These are phyloP conservation scores for Gambusia affinis DNA, from an alignment of 2,113 vertebrate species.

Conservation along the genomic window DNA sequence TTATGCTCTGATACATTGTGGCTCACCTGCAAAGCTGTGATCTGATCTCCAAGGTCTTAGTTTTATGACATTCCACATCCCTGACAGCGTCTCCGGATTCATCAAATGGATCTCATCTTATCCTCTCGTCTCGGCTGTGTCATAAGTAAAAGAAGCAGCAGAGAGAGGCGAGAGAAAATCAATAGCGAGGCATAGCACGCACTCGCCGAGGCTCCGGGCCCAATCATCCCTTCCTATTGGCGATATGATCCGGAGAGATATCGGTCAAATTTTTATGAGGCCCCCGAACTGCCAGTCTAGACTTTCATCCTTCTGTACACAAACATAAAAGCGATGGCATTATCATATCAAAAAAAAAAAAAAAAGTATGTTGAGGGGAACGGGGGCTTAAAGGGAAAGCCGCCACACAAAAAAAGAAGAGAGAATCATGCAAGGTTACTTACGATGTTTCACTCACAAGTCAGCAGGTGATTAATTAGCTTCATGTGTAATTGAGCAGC, in stretches of 20 bases:
- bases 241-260: constrained; percentile 69
- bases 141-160: constrained; percentile 72
- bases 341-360: constrained; percentile 58
- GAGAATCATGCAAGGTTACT: constrained; percentile 23
- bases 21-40: constrained; percentile 37
- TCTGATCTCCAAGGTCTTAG: constrained; percentile 54
- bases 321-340: constrained; percentile 62
- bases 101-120: constrained; percentile 69
- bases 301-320: constrained; percentile 71
- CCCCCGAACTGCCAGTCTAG: constrained; percentile 51
- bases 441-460: constrained; percentile 39
- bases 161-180: constrained; percentile 73
- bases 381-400: constrained; percentile 27
- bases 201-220: constrained; percentile 52
- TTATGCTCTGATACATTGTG: constrained; percentile 15
- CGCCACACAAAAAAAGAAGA: constrained; percentile 42
- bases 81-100: constrained; percentile 73
- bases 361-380: constrained; percentile 27
- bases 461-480: constrained; percentile 60
- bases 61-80: constrained; percentile 65
- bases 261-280: constrained; percentile 70
- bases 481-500: constrained; percentile 54
- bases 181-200: constrained; percentile 70
- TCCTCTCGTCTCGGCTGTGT: constrained; percentile 69
- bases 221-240: constrained; percentile 70